Base-by-base conservation (phyloP, 1,140 invertebrate species). In the Nasonia longicornis region DNA sequence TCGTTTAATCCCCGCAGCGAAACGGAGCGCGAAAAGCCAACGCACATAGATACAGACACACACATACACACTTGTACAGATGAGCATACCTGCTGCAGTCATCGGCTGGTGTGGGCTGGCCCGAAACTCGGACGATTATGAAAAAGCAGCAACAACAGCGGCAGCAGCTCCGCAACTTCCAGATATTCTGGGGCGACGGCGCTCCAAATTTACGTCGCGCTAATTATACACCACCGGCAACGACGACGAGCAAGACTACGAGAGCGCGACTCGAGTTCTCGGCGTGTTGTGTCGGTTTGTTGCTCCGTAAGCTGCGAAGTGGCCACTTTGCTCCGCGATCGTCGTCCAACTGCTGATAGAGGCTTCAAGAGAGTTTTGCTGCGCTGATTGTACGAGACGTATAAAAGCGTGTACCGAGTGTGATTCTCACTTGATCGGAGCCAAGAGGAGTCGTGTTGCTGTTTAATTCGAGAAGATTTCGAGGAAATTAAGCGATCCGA, bases 151-250 rank as follows among this genome's bases (percentile, higher is more conserved):
- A 26, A 1, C 26, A 26, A 7, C 66, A 29, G 26, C 31, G 6
- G 38, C 73, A 7, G 48, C 72, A 11, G 66, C 48, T 67, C 42
- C 42, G 52, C 71, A n/a, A 73, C 42, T 83, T 87, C 83, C 85
- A 86, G 83, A 82, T 86, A 85, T 86, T 86, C 79, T 84, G 79
- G 84, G 29, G 16, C 76, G 70, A 10, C 74, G 73, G 69, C 74
- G 69, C 70, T 86, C 87, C 87, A 86, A 86, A 87, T 87, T 85
- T 87, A 88, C 77, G 82, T 85, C 66, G 85, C 81, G 84, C 87
- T 88, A 87, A 88, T 88, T 88, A 87, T 88, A 88, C 58, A 73
- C 80, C 69, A 70, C 71, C 80, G 70, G 48, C 64, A 58, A 42
- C 26, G 77, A 48, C 71, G 71, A 73, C 72, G 2, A 69, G 16